phyloP scores from a whole-genome alignment of 2,797 vertebrate species.

The Graptemys geographica region DNA sequence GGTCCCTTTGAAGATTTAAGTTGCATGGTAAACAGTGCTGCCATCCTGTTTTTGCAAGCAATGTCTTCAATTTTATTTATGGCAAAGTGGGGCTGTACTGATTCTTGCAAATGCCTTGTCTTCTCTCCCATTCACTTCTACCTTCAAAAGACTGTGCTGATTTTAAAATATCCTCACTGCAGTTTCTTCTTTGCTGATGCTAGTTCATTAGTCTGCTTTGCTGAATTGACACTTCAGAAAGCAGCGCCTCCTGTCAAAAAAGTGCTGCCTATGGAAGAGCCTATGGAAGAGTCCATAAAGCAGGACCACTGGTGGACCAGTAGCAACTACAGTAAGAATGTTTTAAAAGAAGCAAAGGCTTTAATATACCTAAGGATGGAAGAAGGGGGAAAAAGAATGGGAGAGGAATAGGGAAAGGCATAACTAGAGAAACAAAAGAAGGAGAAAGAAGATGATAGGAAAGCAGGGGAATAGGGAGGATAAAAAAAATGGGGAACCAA shows the following conservation, averaged over 20 bases:
- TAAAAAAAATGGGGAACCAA: background rate
- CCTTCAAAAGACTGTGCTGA: slow-evolving; percentile 1
- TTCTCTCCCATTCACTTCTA: background rate
- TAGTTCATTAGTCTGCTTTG: slow-evolving; percentile 35
- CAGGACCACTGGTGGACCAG: background rate
- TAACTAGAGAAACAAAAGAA: background rate
- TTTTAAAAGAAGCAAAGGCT: background rate
- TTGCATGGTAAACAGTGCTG: background rate
- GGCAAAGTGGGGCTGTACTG: background rate
- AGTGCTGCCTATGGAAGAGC: background rate
- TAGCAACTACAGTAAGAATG: background rate
- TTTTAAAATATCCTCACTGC: slow-evolving; percentile 20
- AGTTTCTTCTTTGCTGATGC: slow-evolving; percentile 27
- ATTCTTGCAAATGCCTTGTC: background rate
- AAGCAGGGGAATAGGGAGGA: background rate
- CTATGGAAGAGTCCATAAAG: background rate
- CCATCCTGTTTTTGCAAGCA: background rate
- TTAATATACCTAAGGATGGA: background rate
- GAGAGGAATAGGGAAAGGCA: background rate
- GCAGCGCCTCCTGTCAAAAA: background rate
- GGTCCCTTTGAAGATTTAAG: background rate
- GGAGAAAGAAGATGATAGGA: background rate
- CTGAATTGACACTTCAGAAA: slow-evolving; percentile 34
- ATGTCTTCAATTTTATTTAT: too few species aligned
- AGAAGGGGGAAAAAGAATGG: background rate